Percentiles rank a stretch among this genome's conserved stretches.
These are phyloP conservation scores for Eilema sororculum DNA, from an alignment of 2,888 invertebrate genomes.

Conservation along the genomic window DNA sequence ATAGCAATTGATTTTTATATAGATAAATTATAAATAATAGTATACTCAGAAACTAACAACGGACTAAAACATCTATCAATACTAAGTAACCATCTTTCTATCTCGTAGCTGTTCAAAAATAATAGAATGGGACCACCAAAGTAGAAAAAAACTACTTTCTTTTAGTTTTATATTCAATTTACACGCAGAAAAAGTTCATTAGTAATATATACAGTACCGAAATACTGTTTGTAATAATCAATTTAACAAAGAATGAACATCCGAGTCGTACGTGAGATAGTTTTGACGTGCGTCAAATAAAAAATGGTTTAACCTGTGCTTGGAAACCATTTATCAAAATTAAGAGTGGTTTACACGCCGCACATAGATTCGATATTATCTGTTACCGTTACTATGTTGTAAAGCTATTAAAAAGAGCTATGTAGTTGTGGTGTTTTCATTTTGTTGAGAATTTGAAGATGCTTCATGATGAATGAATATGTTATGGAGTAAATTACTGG, in stretches of 20 bases:
- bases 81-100: neutral
- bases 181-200: constrained; percentile 15
- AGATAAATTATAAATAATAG: no score
- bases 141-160: constrained; percentile 1
- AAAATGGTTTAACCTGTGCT: constrained; percentile 38
- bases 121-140: constrained; percentile 6
- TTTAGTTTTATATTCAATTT: constrained; percentile 8
- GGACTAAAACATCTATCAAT: neutral
- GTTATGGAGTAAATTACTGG: no score
- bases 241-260: constrained; percentile 20
- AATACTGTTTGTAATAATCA: constrained; percentile 35
- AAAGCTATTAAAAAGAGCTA: constrained; percentile 37
- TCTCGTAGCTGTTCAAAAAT: neutral
- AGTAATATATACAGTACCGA: constrained; percentile 17
- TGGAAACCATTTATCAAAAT: constrained; percentile 72
- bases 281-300: constrained; percentile 31
- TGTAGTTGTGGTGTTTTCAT: constrained; percentile 16
- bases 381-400: constrained; percentile 59
- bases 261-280: constrained; percentile 17
- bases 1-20: no score
- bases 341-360: constrained; percentile 65
- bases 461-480: neutral
- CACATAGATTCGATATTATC: constrained; percentile 44
- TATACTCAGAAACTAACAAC: neutral
- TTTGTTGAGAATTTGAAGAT: constrained; percentile 9